Evolutionary conservation across 2,113 vertebrate species (phyloP), one percentile per base, ranked within the genome.

Genomic region (Neomonachus schauinslandi): DNA sequence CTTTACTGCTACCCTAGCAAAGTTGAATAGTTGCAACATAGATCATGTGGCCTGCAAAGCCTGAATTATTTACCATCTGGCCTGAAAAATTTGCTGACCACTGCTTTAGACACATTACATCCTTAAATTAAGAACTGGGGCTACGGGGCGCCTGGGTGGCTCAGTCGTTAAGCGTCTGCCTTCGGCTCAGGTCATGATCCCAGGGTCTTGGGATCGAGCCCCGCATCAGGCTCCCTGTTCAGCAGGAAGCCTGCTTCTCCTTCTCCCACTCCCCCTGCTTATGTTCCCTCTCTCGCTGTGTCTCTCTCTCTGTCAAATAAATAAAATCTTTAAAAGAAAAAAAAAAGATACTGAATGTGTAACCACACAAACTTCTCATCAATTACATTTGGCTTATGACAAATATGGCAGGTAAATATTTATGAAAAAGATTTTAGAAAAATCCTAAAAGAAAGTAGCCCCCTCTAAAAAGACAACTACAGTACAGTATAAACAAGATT

Each of bases 351-450:
- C 8, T 76, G 57, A 42, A 5, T 71, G 67, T 42, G 7, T 77
- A 95, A 49, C 9, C 36, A 79, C 28, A 82, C 19, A 87, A 39
- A 39, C 7, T 16, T 95, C 24, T 89, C 42, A 59, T 92, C 4
- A 57, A 1, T 89, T 80, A 39, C 33, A 61, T 1, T 31, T 84
- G 83, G 6, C 26, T 89, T 97, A 15, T 74, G 36, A 86, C 53
- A 77, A 97, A 85, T 89, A 87, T 0, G 53, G 33, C 46, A 80
- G 22, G 3, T 67, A 86, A 74, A 80, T 59, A 11, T 91, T 79
- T 83, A 76, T 16, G 19, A 87, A 39, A 84, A 88, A 79, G 5
- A 80, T 74, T 94, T 94, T 80, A 87, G 55, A 79, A 88, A 82
- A 76, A 36, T 42, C 2, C 5, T 74, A 76, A 86, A 11, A 82